These are phyloP conservation scores for Pseudonaja textilis DNA, from an alignment of 2,113 vertebrate genomes.

Conservation along the genomic window DNA sequence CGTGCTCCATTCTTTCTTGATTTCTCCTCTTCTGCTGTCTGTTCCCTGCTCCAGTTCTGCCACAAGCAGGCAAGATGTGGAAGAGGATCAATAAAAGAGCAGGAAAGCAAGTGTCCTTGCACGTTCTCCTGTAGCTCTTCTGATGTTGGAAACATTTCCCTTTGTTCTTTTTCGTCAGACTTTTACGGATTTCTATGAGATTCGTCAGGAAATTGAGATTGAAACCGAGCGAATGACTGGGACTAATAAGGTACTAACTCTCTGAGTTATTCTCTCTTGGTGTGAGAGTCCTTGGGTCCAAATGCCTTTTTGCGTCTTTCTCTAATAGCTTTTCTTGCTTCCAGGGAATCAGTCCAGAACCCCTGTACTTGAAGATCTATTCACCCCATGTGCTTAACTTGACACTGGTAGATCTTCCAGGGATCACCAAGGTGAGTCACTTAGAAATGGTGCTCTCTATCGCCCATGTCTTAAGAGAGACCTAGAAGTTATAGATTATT, in stretches of 20 bases:
- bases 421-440: constrained; percentile 77
- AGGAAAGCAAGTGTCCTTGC: neutral
- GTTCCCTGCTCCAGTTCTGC: neutral
- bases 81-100: neutral
- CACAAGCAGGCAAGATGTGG: neutral
- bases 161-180: constrained; percentile 52
- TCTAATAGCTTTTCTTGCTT: neutral
- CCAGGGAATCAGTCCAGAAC: constrained; percentile 76
- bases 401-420: constrained; percentile 79
- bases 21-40: neutral
- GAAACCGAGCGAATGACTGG: constrained; percentile 75
- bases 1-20: neutral
- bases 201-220: constrained; percentile 73
- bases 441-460: neutral
- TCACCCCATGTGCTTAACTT: constrained; percentile 78
- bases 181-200: constrained; percentile 76
- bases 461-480: neutral
- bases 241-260: constrained; percentile 69
- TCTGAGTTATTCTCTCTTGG: neutral
- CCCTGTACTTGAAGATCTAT: constrained; percentile 79
- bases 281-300: neutral
- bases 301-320: neutral
- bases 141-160: neutral
- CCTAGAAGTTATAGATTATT: neutral
- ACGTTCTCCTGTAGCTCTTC: neutral